Conservation (phyloP, 2,888 invertebrate genomes). For the Metacarcinus magister region DNA sequence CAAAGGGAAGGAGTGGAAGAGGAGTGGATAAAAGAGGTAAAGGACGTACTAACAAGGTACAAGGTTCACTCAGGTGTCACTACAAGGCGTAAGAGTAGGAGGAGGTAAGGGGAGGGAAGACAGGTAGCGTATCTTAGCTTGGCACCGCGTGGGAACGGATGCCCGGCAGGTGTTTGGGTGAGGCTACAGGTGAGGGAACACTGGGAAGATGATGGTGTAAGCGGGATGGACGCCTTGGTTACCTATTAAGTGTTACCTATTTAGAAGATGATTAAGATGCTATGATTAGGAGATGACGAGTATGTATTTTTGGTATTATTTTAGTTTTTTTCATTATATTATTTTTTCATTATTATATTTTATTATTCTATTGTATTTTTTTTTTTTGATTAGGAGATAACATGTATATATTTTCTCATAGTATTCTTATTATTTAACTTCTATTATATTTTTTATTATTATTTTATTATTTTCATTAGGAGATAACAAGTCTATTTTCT, state of each 20-base stretch:
- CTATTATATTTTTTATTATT: too few species aligned
- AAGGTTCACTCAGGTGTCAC: neutral
- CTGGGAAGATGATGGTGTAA: neutral
- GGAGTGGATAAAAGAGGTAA: neutral
- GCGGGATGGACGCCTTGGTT: neutral
- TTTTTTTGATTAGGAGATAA: too few species aligned
- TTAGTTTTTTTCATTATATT: too few species aligned
- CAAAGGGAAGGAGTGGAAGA: neutral
- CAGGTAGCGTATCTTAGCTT: neutral
- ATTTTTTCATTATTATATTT: too few species aligned
- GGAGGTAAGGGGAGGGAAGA: neutral
- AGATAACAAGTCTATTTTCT: too few species aligned
- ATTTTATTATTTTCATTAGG: too few species aligned
- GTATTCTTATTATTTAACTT: too few species aligned
- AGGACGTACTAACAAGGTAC: neutral
- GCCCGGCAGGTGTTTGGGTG: neutral
- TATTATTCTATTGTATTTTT: too few species aligned
- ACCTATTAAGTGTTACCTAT: neutral
- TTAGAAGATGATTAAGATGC: neutral
- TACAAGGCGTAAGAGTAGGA: neutral
- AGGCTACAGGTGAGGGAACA: neutral
- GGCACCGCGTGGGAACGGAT: conserved; percentile 21
- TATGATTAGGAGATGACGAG: neutral
- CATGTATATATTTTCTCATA: too few species aligned
- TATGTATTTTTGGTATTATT: neutral